Evolutionary conservation across 2,797 vertebrate genomes (phyloP).

Genomic region (Stomatorhinus walkeri): DNA sequence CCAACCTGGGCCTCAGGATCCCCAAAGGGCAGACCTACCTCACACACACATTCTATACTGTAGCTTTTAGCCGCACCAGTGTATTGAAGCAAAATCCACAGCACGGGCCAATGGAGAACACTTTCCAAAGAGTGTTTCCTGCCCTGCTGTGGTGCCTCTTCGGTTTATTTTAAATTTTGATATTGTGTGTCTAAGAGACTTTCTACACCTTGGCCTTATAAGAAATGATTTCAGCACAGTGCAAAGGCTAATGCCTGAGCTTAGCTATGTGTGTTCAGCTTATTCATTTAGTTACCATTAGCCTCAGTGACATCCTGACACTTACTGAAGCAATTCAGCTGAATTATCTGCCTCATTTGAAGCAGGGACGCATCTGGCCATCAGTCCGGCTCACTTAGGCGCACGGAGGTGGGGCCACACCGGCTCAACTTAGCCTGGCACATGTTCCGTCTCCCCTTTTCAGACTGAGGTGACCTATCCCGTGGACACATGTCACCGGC

Average conservation of each 20-base stretch:
- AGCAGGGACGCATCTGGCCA: not conserved
- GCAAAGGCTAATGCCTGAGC: not conserved
- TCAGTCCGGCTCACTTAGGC: not conserved
- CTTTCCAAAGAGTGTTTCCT: slow-evolving; percentile 8
- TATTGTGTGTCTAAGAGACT: not conserved
- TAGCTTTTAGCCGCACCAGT: slow-evolving; percentile 24
- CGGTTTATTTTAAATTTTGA: not conserved
- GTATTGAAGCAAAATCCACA: not conserved
- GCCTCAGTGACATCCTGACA: not conserved
- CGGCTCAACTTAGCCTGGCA: not conserved
- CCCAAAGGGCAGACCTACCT: slow-evolving; percentile 41
- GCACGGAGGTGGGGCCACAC: not conserved
- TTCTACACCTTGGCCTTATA: not conserved
- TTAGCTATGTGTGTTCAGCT: not conserved
- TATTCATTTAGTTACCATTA: not conserved
- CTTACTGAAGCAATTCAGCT: not conserved
- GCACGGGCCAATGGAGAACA: slow-evolving; percentile 4
- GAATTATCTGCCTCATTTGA: not conserved
- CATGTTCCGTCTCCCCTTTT: not conserved
- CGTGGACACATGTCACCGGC: not conserved
- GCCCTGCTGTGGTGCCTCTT: not conserved
- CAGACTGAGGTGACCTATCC: not conserved
- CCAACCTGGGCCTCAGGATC: slow-evolving; percentile 52
- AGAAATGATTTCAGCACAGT: not conserved
- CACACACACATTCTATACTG: slow-evolving; percentile 31